A percentile compares a stretch with the other conserved stretches of the same genome.
Evolutionary conservation across 1,140 invertebrate species (phyloP).

Genomic region (Ladona fulva): DNA sequence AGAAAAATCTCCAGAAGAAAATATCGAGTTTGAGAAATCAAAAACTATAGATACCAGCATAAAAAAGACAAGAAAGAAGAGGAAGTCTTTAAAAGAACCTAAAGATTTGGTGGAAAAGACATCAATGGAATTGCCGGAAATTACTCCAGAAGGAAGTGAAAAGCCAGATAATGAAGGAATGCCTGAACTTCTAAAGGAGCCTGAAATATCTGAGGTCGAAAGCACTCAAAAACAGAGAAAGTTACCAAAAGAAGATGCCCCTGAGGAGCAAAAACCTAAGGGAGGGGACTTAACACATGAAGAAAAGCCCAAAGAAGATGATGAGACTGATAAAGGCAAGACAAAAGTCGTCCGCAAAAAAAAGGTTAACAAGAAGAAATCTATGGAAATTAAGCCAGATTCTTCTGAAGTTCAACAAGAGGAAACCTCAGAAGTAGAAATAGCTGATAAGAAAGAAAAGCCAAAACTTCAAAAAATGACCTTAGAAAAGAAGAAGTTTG

Average conservation of each 20-base stretch:
- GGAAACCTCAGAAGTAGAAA: not conserved
- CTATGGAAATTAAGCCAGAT: not conserved
- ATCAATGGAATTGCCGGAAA: slow-evolving; percentile 8
- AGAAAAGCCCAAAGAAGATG: too few species aligned
- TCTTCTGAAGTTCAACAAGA: not conserved
- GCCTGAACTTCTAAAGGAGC: not conserved
- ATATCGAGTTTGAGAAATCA: slow-evolving; percentile 31
- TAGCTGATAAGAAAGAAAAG: not conserved
- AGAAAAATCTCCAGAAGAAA: slow-evolving; percentile 32
- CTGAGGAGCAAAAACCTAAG: not conserved
- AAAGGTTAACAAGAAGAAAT: not conserved
- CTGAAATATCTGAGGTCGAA: slow-evolving; percentile 11
- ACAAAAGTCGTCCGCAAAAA: not conserved
- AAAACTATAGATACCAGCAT: slow-evolving; percentile 31
- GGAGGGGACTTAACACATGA: not conserved
- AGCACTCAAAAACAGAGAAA: not conserved
- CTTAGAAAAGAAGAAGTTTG: slow-evolving; percentile 37
- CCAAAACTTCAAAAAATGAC: slow-evolving; percentile 2
- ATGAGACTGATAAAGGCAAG: not conserved
- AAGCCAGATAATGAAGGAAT: not conserved
- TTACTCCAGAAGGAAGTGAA: not conserved
- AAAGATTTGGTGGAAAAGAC: slow-evolving; percentile 13
- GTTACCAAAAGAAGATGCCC: not conserved
- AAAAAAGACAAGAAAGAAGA: slow-evolving; percentile 22
- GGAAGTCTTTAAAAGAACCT: not conserved